These are phyloP conservation scores for Deladenus siricidicola DNA, from an alignment of 2,888 invertebrate genomes.

Conservation along the genomic window DNA sequence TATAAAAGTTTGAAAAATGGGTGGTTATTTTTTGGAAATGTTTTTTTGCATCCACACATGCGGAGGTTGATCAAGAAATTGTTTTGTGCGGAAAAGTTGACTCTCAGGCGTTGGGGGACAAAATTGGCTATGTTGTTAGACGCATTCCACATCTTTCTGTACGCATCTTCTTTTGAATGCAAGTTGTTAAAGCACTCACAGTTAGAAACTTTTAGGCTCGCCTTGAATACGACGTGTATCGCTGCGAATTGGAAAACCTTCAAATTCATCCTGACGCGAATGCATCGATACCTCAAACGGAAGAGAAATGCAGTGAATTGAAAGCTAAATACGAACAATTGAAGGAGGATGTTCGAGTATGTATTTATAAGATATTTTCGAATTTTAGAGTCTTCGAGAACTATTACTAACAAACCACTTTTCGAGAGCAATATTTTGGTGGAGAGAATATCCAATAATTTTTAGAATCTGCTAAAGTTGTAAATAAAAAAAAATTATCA, in stretches of 20 bases:
- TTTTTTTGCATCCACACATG: not conserved
- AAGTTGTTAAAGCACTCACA: no score
- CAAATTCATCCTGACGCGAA: constrained; percentile 61
- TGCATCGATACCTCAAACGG: constrained; percentile 61
- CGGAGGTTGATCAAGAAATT: not conserved
- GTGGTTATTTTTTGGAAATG: constrained; percentile 1
- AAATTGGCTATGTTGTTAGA: no score
- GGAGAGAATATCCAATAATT: no score
- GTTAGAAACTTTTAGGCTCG: constrained; percentile 58
- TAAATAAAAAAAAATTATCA: no score
- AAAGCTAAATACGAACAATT: constrained; percentile 84
- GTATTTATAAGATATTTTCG: no score
- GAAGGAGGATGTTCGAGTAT: constrained; percentile 74
- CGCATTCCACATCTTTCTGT: no score
- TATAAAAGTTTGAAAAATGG: no score
- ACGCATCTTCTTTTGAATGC: no score
- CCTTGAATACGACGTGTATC: constrained; percentile 94
- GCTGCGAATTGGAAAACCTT: constrained; percentile 79
- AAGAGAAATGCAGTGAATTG: constrained; percentile 73
- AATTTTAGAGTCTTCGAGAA: not conserved
- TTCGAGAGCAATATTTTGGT: not conserved
- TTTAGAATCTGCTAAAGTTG: no score
- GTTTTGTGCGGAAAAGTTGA: constrained; percentile 56
- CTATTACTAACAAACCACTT: not conserved
- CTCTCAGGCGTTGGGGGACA: no score